phyloP scores from a whole-genome alignment of 1,140 invertebrate genomes.

The Euborellia annulipes region DNA sequence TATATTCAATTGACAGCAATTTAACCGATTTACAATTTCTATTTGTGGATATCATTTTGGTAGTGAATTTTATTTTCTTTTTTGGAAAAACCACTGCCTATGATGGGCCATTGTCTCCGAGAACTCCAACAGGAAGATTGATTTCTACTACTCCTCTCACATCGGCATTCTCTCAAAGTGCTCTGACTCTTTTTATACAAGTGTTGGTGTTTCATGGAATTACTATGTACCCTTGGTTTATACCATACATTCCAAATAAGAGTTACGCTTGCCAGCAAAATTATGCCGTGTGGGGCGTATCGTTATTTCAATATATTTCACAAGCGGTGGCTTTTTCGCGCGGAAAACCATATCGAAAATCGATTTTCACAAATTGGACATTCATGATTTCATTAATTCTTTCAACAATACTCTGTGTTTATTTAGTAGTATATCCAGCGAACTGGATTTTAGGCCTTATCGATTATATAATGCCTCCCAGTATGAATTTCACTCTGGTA shows the following conservation, averaged over 20 bases:
- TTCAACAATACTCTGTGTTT: conserved; percentile 43
- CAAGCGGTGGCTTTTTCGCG: conserved; percentile 79
- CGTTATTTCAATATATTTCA: conserved; percentile 86
- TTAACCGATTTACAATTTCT: conserved; percentile 69
- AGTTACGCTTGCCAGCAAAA: conserved; percentile 53
- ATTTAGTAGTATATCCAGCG: conserved; percentile 51
- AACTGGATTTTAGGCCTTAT: conserved; percentile 41
- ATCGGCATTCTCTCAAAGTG: conserved; percentile 52
- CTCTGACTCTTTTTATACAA: conserved; percentile 50
- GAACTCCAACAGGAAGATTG: conserved; percentile 34
- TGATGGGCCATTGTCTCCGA: conserved; percentile 34
- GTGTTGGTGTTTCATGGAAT: conserved; percentile 43
- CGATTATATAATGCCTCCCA: conserved; percentile 48
- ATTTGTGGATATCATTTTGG: conserved; percentile 65
- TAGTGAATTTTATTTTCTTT: conserved; percentile 65
- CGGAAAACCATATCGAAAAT: conserved; percentile 74
- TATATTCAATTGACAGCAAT: conserved; percentile 72
- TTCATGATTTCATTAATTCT: conserved; percentile 44
- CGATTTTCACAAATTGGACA: conserved; percentile 60
- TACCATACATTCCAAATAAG: background rate
- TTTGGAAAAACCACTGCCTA: conserved; percentile 67
- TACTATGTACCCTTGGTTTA: conserved; percentile 53
- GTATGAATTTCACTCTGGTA: conserved; percentile 40
- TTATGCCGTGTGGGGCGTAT: conserved; percentile 70
- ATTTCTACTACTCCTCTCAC: conserved; percentile 46